These are phyloP conservation scores for Plutella xylostella DNA, from an alignment of 2,888 invertebrate genomes.

Conservation along the genomic window DNA sequence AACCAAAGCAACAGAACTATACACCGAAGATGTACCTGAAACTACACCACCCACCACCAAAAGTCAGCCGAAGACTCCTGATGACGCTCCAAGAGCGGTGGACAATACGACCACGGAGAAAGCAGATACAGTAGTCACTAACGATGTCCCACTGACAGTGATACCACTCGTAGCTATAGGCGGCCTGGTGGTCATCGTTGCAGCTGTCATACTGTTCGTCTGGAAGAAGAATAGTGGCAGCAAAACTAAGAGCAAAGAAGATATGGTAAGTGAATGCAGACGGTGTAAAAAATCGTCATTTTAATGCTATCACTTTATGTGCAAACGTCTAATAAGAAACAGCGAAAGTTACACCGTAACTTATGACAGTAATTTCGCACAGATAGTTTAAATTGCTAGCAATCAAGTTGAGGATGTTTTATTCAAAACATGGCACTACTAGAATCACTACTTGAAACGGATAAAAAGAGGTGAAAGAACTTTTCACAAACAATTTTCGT, in stretches of 20 bases:
- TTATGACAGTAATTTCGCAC: too few species aligned
- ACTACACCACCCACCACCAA: constrained; percentile 29
- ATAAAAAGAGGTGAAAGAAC: too few species aligned
- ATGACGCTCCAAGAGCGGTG: constrained; percentile 31
- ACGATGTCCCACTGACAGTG: constrained; percentile 73
- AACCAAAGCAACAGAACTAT: constrained; percentile 39
- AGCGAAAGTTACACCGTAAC: too few species aligned
- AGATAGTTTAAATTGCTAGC: too few species aligned
- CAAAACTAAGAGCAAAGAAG: constrained; percentile 78
- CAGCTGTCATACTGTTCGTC: constrained; percentile 75
- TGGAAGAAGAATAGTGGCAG: constrained; percentile 76
- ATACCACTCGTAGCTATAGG: constrained; percentile 79
- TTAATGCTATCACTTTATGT: too few species aligned
- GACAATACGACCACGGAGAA: constrained; percentile 18
- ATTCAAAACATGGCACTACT: too few species aligned
- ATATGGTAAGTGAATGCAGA: constrained; percentile 80
- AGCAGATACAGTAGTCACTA: constrained; percentile 43
- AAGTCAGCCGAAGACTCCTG: constrained; percentile 33
- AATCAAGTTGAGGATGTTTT: too few species aligned
- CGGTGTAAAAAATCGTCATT: too few species aligned
- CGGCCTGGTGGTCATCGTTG: constrained; percentile 76
- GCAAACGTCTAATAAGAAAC: too few species aligned
- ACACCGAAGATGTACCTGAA: constrained; percentile 42
- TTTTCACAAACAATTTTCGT: too few species aligned
- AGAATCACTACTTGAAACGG: too few species aligned